Percentiles rank a stretch among this genome's conserved stretches.
Conservation (phyloP, 2,113 vertebrate species). For the Tricholaema leucomelas region DNA sequence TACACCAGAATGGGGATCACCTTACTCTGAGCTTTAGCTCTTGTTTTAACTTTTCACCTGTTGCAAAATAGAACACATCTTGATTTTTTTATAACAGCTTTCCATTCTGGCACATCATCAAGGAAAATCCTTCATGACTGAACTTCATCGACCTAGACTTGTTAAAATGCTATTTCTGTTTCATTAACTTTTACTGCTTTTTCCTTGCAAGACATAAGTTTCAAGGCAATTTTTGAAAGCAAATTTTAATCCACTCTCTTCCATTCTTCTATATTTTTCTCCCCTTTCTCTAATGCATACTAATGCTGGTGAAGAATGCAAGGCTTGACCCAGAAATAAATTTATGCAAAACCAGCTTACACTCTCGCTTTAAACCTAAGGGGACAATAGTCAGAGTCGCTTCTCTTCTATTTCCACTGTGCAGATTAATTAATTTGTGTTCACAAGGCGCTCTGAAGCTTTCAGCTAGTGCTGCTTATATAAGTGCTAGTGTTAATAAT, state of each 20-base stretch:
- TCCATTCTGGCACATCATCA: not conserved
- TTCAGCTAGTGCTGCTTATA: not conserved
- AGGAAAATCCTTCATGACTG: not conserved
- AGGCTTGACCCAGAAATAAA: slow-evolving; percentile 37
- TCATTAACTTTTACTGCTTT: not conserved
- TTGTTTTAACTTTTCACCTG: not conserved
- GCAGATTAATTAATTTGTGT: not conserved
- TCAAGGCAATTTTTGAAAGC: not conserved
- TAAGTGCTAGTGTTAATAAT: not conserved
- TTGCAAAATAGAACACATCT: not conserved
- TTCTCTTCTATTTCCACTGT: not conserved
- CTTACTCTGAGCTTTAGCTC: not conserved
- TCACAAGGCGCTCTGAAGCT: not conserved
- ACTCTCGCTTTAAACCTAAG: not conserved
- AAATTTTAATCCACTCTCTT: not conserved
- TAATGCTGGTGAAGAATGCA: not conserved
- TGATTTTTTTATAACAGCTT: not conserved
- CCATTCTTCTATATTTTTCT: not conserved
- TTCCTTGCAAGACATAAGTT: not conserved
- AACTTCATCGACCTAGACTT: not conserved
- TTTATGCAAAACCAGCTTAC: slow-evolving; percentile 1
- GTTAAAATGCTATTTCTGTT: not conserved
- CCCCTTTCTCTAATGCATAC: not conserved
- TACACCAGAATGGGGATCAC: not conserved
- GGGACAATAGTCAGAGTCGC: not conserved